Conservation (phyloP, 2,888 invertebrate species). For the Ecdyonurus torrentis region DNA sequence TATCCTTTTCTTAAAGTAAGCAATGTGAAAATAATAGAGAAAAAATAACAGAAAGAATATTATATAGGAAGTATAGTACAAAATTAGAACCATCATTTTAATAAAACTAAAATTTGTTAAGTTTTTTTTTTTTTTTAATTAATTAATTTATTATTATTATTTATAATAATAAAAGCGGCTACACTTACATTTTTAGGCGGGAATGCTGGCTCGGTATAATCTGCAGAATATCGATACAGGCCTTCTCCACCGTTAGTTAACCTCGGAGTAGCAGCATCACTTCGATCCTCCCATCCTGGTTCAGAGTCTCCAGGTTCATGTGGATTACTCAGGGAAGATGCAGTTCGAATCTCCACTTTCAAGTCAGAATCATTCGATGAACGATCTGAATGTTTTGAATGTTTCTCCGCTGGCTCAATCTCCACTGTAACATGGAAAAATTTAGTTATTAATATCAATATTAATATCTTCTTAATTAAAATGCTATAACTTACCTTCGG, state of each 20-base stretch:
- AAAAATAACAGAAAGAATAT: too few relatives aligned
- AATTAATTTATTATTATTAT: background rate
- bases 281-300: conserved; percentile 19
- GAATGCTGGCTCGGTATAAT: conserved; percentile 62
- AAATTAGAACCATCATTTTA: too few relatives aligned
- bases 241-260: conserved; percentile 31
- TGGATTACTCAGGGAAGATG: conserved; percentile 56
- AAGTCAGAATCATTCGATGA: conserved; percentile 86
- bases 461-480: background rate
- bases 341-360: conserved; percentile 74
- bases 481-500: background rate
- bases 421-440: conserved; percentile 27
- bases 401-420: conserved; percentile 35
- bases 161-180: background rate
- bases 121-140: too few relatives aligned
- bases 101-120: too few relatives aligned
- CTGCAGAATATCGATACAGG: conserved; percentile 35
- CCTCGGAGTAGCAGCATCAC: conserved; percentile 6
- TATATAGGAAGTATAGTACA: too few relatives aligned
- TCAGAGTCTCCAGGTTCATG: conserved; percentile 22
- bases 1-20: too few relatives aligned
- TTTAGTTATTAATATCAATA: conserved; percentile 1
- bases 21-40: too few relatives aligned
- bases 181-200: conserved; percentile 49
- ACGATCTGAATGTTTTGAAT: conserved; percentile 51